Conservation (phyloP, 2,797 vertebrate genomes). For the Acanthurus leucopareius region DNA sequence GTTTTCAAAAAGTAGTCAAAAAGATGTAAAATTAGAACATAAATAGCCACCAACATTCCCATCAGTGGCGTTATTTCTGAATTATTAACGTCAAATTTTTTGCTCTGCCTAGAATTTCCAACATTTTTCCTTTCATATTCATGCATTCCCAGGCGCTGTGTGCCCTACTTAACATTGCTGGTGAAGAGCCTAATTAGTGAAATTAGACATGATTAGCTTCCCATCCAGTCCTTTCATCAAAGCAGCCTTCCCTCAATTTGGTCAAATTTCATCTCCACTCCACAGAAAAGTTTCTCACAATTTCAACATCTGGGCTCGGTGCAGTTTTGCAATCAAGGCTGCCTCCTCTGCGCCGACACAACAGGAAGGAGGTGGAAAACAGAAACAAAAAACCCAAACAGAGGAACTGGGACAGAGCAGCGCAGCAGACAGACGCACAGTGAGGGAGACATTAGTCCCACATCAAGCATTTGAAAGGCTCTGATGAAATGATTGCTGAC, state of each 20-base stretch:
- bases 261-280: constrained; percentile 42
- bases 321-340: constrained; percentile 27
- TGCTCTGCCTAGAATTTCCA: constrained; percentile 2
- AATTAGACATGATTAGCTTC: constrained; percentile 67
- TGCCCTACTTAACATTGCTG: constrained; percentile 50
- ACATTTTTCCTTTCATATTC: neutral
- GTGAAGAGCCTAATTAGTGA: constrained; percentile 66
- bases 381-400: constrained; percentile 19
- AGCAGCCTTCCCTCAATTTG: constrained; percentile 57
- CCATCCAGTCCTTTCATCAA: constrained; percentile 56
- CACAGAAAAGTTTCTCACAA: constrained; percentile 44
- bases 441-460: constrained; percentile 18
- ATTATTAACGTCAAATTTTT: neutral
- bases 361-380: constrained; percentile 10
- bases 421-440: constrained; percentile 7
- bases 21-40: neutral
- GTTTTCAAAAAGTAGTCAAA: neutral
- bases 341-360: constrained; percentile 12
- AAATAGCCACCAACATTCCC: neutral
- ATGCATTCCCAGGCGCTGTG: constrained; percentile 27
- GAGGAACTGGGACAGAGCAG: constrained; percentile 18
- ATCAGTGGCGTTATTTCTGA: constrained; percentile 13
- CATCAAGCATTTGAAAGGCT: constrained; percentile 27
- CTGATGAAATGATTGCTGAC: constrained; percentile 39
- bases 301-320: constrained; percentile 52